Base-by-base conservation (phyloP, 2,797 vertebrate species). In the Corythornis leucogaster region DNA sequence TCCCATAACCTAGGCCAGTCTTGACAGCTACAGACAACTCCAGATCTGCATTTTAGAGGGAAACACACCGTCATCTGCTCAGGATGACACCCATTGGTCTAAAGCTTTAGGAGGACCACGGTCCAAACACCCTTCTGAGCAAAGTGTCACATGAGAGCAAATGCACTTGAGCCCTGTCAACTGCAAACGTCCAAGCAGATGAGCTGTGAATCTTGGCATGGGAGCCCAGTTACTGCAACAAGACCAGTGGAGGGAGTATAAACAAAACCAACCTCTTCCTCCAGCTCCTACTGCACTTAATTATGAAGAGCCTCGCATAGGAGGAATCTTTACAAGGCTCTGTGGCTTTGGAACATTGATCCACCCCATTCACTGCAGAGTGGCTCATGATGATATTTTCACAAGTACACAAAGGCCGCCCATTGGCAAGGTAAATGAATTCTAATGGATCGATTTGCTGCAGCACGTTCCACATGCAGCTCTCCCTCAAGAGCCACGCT, bases 391-490 rank as follows among this genome's bases (percentile, higher is more conserved):
- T 83, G 45, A 22, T 31, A 51, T 67, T 53, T 80, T 87, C 59
- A 84, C 26, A 15, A 67, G 59, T 43, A 70, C 13, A 71, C 53
- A 74, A 78, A 85, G 58, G 28, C 58, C 45, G 62, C 67, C 68
- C 74, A 75, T 43, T 66, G 69, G 24, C 35, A 89, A 82, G 81
- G 82, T 85, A 82, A 89, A 89, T 82, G 31, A 83, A 94, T 80
- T 58, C 79, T 30, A 43, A 67, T 48, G 57, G 46, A 91, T 76
- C 4, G 5, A 83, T 83, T n/a, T 25, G 50, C 43, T 63, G 76
- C 6, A 57, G 58, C 24, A 12, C 10, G 18, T 58, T 75, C 54
- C 40, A 86, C 75, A 50, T 11, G 24, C 43, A 76, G 6, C 63
- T 59, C 38, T 28, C 58, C 66, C 50, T 22, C 8, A 54, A 77